These are phyloP conservation scores for Pseudochirops corinnae DNA, from an alignment of 2,797 vertebrate genomes.

Conservation along the genomic window DNA sequence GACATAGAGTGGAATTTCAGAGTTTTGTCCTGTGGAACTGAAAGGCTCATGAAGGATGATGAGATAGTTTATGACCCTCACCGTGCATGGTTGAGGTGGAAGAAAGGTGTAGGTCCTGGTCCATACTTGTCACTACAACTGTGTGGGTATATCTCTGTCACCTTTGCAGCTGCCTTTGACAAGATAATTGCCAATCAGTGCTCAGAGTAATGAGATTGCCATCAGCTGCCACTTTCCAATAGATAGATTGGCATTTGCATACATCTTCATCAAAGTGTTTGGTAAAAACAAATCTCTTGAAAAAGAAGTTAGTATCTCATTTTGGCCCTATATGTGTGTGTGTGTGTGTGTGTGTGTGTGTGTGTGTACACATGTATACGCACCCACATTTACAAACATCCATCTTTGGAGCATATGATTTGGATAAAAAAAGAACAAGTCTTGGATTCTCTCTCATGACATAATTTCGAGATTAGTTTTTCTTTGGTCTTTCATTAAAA, in stretches of 20 bases:
- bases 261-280: constrained; percentile 56
- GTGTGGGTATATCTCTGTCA: neutral
- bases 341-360: neutral
- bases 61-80: neutral
- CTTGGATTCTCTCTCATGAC: constrained; percentile 18
- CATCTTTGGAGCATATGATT: constrained; percentile 2
- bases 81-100: neutral
- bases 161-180: constrained; percentile 9
- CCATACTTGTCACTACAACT: neutral
- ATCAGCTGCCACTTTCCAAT: constrained; percentile 65
- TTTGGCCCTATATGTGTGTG: neutral
- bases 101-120: neutral
- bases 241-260: constrained; percentile 59
- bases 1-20: neutral
- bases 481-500: neutral
- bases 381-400: neutral
- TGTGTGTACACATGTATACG: neutral
- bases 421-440: constrained; percentile 44
- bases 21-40: neutral
- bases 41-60: neutral
- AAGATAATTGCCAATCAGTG: constrained; percentile 58
- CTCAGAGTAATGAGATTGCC: constrained; percentile 44
- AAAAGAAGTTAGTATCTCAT: constrained; percentile 50
- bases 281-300: constrained; percentile 42
- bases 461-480: constrained; percentile 18